A percentile compares a stretch with the other conserved stretches of the same genome.
phyloP scores from a whole-genome alignment of 2,888 invertebrate species.

The Parelbella ahira region DNA sequence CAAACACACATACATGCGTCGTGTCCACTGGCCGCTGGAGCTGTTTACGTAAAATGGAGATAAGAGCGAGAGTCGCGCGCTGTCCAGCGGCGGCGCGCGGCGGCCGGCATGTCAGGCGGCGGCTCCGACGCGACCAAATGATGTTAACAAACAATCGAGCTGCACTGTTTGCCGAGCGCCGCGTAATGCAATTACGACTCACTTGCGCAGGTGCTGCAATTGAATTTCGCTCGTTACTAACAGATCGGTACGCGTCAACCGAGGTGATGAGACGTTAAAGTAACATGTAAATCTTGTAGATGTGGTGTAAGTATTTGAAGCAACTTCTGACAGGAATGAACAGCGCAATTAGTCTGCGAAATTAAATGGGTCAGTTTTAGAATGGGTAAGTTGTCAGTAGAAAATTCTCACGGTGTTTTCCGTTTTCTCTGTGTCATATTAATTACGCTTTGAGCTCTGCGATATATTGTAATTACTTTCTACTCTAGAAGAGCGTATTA shows the following conservation, averaged over 20 bases:
- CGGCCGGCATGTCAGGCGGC: conserved; percentile 19
- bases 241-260: conserved; percentile 21
- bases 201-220: conserved; percentile 25
- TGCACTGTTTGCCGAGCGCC: conserved; percentile 17
- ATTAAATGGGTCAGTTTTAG: too few relatives aligned
- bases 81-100: conserved; percentile 6
- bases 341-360: too few relatives aligned
- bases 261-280: conserved; percentile 29
- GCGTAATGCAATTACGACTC: conserved; percentile 27
- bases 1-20: conserved; percentile 18
- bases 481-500: too few relatives aligned
- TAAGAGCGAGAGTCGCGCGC: conserved; percentile 22
- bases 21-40: conserved; percentile 6
- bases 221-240: conserved; percentile 15
- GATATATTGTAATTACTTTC: too few relatives aligned
- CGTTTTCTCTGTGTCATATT: too few relatives aligned
- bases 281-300: too few relatives aligned
- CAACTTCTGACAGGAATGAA: too few relatives aligned
- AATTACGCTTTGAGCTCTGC: too few relatives aligned
- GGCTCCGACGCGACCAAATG: conserved; percentile 56
- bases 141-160: conserved; percentile 51
- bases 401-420: too few relatives aligned
- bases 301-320: too few relatives aligned
- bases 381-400: too few relatives aligned
- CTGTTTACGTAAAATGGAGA: conserved; percentile 17